A percentile compares a stretch with the other conserved stretches of the same genome.
Evolutionary conservation across 2,113 vertebrate genomes (phyloP).

Genomic region (Passer domesticus): DNA sequence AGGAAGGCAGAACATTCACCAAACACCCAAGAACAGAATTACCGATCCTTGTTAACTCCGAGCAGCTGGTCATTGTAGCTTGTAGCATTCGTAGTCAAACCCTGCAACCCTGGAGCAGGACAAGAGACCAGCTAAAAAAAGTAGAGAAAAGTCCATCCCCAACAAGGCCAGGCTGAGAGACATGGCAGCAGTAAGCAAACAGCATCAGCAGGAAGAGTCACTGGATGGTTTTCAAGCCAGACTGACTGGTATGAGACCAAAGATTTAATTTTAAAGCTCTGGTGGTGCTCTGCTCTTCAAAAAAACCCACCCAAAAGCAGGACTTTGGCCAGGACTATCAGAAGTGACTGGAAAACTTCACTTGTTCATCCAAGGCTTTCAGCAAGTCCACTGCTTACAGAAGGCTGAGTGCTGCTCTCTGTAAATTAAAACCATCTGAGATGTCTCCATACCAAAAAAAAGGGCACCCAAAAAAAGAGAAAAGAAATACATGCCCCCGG

Average conservation of each 20-base stretch:
- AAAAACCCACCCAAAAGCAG: background rate
- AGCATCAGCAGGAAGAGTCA: background rate
- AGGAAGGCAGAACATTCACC: background rate
- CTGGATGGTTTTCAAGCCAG: background rate
- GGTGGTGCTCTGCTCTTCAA: background rate
- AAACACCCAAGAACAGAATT: background rate
- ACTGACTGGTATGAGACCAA: background rate
- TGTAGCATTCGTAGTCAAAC: background rate
- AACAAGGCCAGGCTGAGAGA: background rate
- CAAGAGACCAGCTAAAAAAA: background rate
- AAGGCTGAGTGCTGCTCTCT: background rate
- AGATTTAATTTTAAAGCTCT: background rate
- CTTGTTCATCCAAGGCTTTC: background rate
- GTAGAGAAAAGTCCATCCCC: background rate
- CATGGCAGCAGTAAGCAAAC: background rate
- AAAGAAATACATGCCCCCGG: background rate
- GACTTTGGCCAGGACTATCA: background rate
- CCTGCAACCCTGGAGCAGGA: background rate
- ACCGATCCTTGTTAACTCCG: rapidly evolving
- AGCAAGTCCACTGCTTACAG: background rate
- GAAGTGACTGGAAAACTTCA: background rate
- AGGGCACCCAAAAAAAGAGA: background rate
- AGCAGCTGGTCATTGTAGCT: background rate
- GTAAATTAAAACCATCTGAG: background rate
- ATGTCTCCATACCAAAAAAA: background rate